These are phyloP conservation scores for Dermatophagoides farinae DNA, from an alignment of 1,140 invertebrate species.

Conservation along the genomic window DNA sequence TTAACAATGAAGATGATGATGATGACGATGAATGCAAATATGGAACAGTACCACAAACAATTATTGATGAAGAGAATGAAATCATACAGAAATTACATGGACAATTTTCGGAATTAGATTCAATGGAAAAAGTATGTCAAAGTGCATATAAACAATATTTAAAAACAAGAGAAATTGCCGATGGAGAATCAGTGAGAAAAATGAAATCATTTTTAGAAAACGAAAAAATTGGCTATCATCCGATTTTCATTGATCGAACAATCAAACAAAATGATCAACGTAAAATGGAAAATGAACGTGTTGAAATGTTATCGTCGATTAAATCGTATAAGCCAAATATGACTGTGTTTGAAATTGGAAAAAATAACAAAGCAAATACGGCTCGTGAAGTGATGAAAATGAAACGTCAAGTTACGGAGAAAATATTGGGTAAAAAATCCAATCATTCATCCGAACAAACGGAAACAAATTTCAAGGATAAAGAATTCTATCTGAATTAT, in stretches of 20 bases:
- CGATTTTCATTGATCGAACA: slow-evolving; percentile 28
- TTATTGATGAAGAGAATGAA: slow-evolving; percentile 63
- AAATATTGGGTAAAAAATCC: slow-evolving; percentile 23
- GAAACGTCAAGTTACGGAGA: slow-evolving; percentile 28
- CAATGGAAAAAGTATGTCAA: slow-evolving; percentile 48
- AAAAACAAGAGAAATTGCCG: slow-evolving; percentile 59
- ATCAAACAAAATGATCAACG: neutral
- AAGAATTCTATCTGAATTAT: slow-evolving; percentile 69
- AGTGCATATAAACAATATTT: slow-evolving; percentile 83
- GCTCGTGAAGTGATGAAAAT: slow-evolving; percentile 31
- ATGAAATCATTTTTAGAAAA: slow-evolving; percentile 42
- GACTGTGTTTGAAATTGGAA: slow-evolving; percentile 84
- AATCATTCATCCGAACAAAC: neutral
- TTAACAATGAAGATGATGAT: slow-evolving; percentile 24
- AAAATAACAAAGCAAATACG: slow-evolving; percentile 45
- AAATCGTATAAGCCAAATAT: slow-evolving; percentile 59
- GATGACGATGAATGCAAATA: slow-evolving; percentile 29
- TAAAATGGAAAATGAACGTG: slow-evolving; percentile 15
- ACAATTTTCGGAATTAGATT: slow-evolving; percentile 49
- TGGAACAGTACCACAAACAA: slow-evolving; percentile 54
- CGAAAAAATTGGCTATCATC: slow-evolving; percentile 34
- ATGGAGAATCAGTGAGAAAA: slow-evolving; percentile 63
- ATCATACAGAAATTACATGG: slow-evolving; percentile 53
- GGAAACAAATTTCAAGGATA: slow-evolving; percentile 29
- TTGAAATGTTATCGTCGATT: slow-evolving; percentile 45